These are phyloP conservation scores for Myotis pilosus DNA, from an alignment of 2,797 vertebrate genomes.

Conservation along the genomic window DNA sequence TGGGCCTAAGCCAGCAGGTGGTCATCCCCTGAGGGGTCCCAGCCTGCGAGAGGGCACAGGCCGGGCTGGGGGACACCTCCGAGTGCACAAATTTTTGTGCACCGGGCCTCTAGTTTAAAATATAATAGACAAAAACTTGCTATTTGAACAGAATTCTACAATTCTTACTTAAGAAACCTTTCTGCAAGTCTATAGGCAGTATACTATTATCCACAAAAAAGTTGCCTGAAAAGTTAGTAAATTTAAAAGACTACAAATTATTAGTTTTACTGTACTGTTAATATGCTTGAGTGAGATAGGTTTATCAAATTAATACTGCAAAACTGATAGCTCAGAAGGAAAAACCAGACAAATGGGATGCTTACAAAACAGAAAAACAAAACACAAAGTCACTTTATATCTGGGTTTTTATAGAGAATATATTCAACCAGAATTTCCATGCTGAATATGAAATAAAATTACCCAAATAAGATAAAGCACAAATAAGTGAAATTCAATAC, in stretches of 20 bases:
- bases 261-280: background rate
- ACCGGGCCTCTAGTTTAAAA: background rate
- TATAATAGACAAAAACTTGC: background rate
- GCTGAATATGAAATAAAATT: constrained; percentile 43
- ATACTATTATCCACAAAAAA: background rate
- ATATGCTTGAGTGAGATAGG: background rate
- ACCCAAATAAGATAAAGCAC: constrained; percentile 32
- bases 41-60: too few relatives aligned
- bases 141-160: background rate
- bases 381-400: background rate
- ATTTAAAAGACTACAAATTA: background rate
- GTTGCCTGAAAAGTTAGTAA: background rate
- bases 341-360: constrained; percentile 16
- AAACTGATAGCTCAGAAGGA: constrained; percentile 11
- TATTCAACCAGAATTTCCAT: constrained; percentile 26
- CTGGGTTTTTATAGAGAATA: background rate
- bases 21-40: too few relatives aligned
- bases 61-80: too few relatives aligned
- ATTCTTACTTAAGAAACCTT: constrained; percentile 35
- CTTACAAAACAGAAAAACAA: background rate
- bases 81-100: too few relatives aligned
- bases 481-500: constrained; percentile 31
- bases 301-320: background rate
- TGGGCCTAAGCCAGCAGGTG: too few relatives aligned
- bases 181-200: background rate